Conservation (phyloP, 1,140 invertebrate genomes). For the Neodiprion fabricii region DNA sequence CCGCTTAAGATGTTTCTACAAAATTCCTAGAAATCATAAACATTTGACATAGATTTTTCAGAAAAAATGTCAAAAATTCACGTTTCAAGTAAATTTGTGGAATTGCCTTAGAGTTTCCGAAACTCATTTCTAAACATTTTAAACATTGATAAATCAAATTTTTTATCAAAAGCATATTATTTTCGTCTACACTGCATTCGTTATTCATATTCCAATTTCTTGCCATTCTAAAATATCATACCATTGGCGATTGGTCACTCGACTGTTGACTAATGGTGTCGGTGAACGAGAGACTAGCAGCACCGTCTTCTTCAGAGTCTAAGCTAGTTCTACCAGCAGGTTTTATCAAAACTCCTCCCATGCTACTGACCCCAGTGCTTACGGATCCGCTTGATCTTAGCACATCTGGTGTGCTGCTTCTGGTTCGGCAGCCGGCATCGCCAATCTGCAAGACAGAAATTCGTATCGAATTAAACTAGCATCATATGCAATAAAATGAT, state of each 20-base stretch:
- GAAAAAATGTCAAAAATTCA: too few relatives aligned
- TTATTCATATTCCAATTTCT: too few relatives aligned
- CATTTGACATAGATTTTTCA: too few relatives aligned
- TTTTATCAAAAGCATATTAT: too few relatives aligned
- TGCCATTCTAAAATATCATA: conserved; percentile 53
- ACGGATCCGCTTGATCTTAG: conserved; percentile 59
- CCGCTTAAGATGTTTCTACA: too few relatives aligned
- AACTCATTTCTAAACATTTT: too few relatives aligned
- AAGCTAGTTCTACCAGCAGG: conserved; percentile 47
- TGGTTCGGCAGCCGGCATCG: conserved; percentile 63
- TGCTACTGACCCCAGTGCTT: conserved; percentile 47
- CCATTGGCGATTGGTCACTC: conserved; percentile 71
- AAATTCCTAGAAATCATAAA: too few relatives aligned
- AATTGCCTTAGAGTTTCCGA: too few relatives aligned
- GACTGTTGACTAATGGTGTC: conserved; percentile 48
- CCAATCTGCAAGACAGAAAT: conserved; percentile 54
- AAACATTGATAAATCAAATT: too few relatives aligned
- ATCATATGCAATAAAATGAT: too few relatives aligned
- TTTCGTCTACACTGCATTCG: too few relatives aligned
- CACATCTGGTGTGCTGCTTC: conserved; percentile 70
- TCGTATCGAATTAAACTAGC: background rate
- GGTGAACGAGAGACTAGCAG: conserved; percentile 11
- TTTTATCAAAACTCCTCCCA: conserved; percentile 40
- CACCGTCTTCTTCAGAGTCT: conserved; percentile 47
- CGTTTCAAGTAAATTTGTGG: too few relatives aligned